These are phyloP conservation scores for Megalurothrips usitatus DNA, from an alignment of 2,888 invertebrate genomes.

Conservation along the genomic window DNA sequence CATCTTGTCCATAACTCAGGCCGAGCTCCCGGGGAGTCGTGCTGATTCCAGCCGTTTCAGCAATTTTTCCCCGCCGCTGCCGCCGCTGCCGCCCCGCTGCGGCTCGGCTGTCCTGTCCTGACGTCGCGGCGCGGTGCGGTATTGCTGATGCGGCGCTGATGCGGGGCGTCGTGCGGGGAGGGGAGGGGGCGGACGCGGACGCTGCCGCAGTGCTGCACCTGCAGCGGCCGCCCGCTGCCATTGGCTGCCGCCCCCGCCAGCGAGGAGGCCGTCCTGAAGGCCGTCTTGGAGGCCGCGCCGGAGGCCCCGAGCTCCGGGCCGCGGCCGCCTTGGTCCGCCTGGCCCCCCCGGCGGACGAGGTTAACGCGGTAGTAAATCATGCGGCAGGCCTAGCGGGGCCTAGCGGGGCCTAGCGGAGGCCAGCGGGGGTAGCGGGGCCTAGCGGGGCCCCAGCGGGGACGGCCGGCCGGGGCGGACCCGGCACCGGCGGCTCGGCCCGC, in stretches of 20 bases:
- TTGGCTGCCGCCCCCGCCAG: too few relatives aligned
- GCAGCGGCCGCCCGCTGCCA: too few relatives aligned
- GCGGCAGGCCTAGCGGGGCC: too few relatives aligned
- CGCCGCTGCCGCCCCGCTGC: not conserved
- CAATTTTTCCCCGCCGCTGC: not conserved
- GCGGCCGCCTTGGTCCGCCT: too few relatives aligned
- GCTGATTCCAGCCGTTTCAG: conserved; percentile 15
- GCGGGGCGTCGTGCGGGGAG: not conserved
- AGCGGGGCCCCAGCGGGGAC: too few relatives aligned
- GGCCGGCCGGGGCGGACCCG: not conserved
- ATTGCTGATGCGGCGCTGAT: conserved; percentile 10
- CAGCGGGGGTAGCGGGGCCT: too few relatives aligned
- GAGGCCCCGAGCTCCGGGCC: too few relatives aligned
- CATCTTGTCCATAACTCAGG: conserved; percentile 3
- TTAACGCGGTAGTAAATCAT: too few relatives aligned
- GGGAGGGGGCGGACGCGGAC: not conserved
- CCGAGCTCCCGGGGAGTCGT: not conserved
- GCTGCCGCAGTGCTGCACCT: not conserved
- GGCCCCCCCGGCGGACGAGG: too few relatives aligned
- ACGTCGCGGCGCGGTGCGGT: not conserved
- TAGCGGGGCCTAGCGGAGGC: too few relatives aligned
- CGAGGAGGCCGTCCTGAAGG: too few relatives aligned
- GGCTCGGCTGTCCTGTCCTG: not conserved
- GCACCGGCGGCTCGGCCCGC: not conserved
- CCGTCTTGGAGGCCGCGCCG: too few relatives aligned